A percentile compares a stretch with the other conserved stretches of the same genome.
Conservation (phyloP, 53 echinoderm and acorn worm species). For the Holothuria leucospilota region DNA sequence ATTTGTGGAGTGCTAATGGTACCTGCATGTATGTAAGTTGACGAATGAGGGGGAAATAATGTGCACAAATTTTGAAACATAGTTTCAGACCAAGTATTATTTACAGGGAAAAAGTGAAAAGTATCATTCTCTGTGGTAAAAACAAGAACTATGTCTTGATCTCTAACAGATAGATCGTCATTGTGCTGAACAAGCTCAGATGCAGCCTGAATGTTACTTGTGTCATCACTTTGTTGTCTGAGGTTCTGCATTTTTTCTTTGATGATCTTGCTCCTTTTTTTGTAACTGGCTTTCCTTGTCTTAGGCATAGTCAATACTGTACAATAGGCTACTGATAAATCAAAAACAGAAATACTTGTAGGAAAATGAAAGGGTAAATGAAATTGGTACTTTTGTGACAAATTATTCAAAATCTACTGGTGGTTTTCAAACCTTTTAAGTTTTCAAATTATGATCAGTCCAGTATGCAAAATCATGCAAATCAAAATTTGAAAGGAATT, state of each 20-base stretch:
- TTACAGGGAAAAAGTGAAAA: constrained; percentile 26
- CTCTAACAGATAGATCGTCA: background rate
- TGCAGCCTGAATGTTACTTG: background rate
- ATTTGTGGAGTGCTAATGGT: background rate
- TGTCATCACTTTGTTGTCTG: background rate
- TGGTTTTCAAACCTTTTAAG: no score
- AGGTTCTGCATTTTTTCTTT: background rate
- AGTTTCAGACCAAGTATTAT: background rate
- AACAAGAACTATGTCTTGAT: background rate
- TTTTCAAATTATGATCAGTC: no score
- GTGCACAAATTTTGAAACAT: background rate
- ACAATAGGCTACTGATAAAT: no score
- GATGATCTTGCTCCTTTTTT: background rate
- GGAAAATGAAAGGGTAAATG: no score
- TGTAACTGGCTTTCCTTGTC: constrained; percentile 2
- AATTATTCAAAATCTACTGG: no score
- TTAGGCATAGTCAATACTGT: background rate
- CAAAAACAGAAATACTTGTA: no score
- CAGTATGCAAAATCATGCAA: no score
- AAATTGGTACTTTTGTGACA: no score
- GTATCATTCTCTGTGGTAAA: no score
- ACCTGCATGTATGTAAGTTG: background rate
- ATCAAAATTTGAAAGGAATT: no score
- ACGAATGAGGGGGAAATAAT: background rate
- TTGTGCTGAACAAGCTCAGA: background rate